These are phyloP conservation scores for Corticium candelabrum DNA, from an alignment of 37 sponge, comb jelly and placozoan genomes.

Conservation along the genomic window DNA sequence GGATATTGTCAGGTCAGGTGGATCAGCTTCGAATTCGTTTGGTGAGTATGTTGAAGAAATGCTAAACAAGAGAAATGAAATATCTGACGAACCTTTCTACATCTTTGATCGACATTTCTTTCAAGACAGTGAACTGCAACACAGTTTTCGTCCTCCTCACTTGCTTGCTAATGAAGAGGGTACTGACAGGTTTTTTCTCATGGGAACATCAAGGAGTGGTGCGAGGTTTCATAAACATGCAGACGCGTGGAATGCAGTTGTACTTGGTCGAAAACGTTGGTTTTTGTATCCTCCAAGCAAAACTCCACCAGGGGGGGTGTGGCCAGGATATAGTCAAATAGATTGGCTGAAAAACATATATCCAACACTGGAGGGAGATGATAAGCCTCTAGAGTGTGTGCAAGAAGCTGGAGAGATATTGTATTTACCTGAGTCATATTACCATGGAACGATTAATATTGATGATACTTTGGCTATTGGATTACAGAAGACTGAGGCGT, in stretches of 20 bases:
- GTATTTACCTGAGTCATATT: neutral
- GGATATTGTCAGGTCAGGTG: neutral
- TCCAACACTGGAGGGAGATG: neutral
- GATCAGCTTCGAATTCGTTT: neutral
- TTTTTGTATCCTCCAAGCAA: neutral
- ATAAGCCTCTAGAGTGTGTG: neutral
- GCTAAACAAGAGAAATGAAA: neutral
- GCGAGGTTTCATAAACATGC: neutral
- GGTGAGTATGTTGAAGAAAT: neutral
- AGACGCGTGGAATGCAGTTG: neutral
- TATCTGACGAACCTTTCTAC: constrained; percentile 1
- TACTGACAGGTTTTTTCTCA: neutral
- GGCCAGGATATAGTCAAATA: neutral
- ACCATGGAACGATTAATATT: neutral
- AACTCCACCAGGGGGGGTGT: neutral
- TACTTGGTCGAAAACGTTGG: neutral
- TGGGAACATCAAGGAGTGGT: neutral
- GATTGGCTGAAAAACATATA: neutral
- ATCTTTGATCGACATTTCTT: neutral
- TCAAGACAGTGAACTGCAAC: neutral
- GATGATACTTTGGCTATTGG: neutral
- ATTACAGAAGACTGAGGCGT: neutral
- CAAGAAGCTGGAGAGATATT: neutral
- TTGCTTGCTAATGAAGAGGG: neutral
- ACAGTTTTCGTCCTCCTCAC: neutral